Evolutionary conservation across 2,113 vertebrate species (phyloP).

Genomic region (Pomatorhinus ruficollis): DNA sequence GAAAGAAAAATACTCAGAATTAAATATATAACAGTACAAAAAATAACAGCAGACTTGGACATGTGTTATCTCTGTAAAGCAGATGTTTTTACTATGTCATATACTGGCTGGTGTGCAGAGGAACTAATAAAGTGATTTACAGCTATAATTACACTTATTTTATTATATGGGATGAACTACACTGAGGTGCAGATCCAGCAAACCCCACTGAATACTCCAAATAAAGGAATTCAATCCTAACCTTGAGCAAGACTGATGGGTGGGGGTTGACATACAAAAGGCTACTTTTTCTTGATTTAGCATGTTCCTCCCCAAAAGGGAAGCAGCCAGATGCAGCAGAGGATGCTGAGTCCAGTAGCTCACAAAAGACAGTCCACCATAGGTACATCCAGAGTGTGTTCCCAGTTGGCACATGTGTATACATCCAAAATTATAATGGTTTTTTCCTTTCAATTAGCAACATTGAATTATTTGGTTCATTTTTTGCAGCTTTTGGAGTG

Average conservation of each 20-base stretch:
- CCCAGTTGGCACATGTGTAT: background rate
- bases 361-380: background rate
- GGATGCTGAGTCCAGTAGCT: background rate
- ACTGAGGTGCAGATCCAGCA: background rate
- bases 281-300: background rate
- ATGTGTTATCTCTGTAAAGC: conserved; percentile 29
- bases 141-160: conserved; percentile 33
- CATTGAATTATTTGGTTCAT: background rate
- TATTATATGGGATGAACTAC: background rate
- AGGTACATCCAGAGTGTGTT: background rate
- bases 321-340: background rate
- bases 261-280: background rate
- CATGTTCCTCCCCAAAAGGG: background rate
- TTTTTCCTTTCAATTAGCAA: background rate
- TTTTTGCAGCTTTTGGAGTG: background rate
- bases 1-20: background rate
- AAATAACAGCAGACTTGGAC: background rate
- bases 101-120: background rate
- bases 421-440: background rate
- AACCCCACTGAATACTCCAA: background rate
- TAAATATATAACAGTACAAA: background rate
- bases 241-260: background rate
- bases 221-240: background rate
- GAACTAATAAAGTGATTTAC: conserved; percentile 19
- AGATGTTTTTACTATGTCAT: conserved; percentile 16